A percentile compares a stretch with the other conserved stretches of the same genome.
Evolutionary conservation across 2,888 invertebrate species (phyloP).

Genomic region (Poecilobothrus nobilitatus): DNA sequence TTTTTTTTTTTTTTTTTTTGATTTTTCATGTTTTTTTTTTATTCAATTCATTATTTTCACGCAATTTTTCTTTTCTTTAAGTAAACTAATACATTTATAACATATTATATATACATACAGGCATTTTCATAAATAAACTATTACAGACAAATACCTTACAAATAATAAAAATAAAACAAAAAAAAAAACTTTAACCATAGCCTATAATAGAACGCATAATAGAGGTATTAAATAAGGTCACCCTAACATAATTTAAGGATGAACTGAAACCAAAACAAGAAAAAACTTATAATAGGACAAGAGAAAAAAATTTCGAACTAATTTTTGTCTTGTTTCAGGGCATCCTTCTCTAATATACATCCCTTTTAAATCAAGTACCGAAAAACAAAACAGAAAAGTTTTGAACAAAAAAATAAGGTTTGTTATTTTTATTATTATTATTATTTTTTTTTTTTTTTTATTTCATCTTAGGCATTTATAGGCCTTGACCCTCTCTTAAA

Average conservation of each 20-base stretch:
- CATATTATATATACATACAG: background rate
- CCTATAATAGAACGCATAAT: background rate
- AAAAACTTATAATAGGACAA: background rate
- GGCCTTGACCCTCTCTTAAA: slow-evolving; percentile 6
- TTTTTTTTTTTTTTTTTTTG: background rate
- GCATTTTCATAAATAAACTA: background rate
- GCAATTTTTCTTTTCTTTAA: background rate
- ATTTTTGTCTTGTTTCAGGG: slow-evolving; percentile 1
- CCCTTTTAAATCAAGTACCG: background rate
- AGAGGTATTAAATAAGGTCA: slow-evolving; percentile 6
- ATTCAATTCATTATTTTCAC: background rate
- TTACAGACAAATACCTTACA: too few species aligned
- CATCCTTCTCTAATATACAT: background rate
- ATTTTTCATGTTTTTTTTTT: background rate
- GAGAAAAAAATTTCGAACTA: background rate
- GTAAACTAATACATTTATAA: background rate
- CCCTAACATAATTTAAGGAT: background rate
- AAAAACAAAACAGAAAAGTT: background rate
- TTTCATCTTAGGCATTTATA: background rate
- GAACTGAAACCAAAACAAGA: background rate
- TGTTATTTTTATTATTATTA: background rate
- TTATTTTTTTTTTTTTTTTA: background rate
- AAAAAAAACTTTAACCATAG: background rate
- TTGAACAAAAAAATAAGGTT: background rate
- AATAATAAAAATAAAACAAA: too few species aligned